Evolutionary conservation across 2,888 invertebrate genomes (phyloP), one percentile per base, ranked within the genome.

Genomic region (Fragum sueziense): DNA sequence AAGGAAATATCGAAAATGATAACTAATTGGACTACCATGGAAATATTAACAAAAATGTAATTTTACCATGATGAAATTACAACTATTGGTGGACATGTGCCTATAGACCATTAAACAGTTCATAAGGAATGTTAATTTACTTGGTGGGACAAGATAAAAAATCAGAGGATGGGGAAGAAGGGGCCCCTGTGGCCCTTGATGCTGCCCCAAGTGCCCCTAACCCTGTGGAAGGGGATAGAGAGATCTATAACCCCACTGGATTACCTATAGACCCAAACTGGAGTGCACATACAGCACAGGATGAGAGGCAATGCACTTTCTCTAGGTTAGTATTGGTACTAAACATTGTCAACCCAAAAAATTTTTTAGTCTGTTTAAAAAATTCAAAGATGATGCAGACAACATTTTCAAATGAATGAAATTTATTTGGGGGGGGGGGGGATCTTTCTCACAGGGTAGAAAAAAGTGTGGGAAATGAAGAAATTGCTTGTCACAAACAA

Each of bases 131-230:
- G 86, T 72, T 86, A 74, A 85, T 86, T 61, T 86, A 86, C 54
- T 72, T 86, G 52, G 85, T 86, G 47, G 85, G 86, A 47, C 83
- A 85, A 59, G 80, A 85, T 61, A 73, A 70, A 41, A 84, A 84
- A 73, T 54, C 70, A 25, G 82, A 79, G 22, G 85, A 79, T 29
- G 82, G 78, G 61, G 70, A 73, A 37, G 83, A 78, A 61, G 79
- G 72, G 76, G 78, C 75, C 65, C 52, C 33, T 7, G 9, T 61
- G 61, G 61, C 61, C n/a, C 61, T 37, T 51, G 59, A 34, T 61
- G 59, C 74, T 57, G 70, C 68, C 79, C 76, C 82, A 34, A 27
- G 34, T 61, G 61, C 14, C 33, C 20, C 11, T n/a, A 33, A 31
- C 1, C 33, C 31, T 14, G 25, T 9, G 22, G 41, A 25, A 20